Base-by-base conservation (phyloP, 2,888 invertebrate species). In the Limulus polyphemus region DNA sequence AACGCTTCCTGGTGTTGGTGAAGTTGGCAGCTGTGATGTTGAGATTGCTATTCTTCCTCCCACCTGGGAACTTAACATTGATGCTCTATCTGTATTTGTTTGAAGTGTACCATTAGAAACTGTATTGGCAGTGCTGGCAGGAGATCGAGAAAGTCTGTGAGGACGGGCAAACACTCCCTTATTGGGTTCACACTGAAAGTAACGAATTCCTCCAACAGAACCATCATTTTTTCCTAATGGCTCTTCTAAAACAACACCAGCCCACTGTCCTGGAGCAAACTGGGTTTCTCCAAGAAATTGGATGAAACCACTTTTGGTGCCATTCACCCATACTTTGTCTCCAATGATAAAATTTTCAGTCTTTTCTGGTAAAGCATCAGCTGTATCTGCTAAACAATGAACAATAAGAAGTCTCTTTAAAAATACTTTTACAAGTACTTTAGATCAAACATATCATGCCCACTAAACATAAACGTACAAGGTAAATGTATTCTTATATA, bases 191-290 rank as follows among this genome's bases (percentile, higher is more conserved):
- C 97, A 97, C 76, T 92, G 91, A 78, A 97, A 97, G 78, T 97
- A 97, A 57, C 89, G 84, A 60, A 85, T 83, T 59, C 93, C 93
- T 61, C 89, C 88, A 66, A 97, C 94, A 49, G 91, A 89, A 47
- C 97, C 97, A 77, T 97, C 94, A 76, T 97, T 95, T 81, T 97
- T 95, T 88, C 97, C 98, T 73, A 90, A 87, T 52, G 93, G 85
- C 71, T 94, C 91, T 77, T 97, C 97, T 70, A 99, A 83, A 65
- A 93, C 97, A 64, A 99, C 86, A 58, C 97, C 98, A 57, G 94
- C 97, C 97, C 97, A 99, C 69, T 97, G 92, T 64, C 98, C 98
- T 17, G 93, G 91, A 14, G 95, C 97, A 79, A 98, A 97, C 76
- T 94, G 90, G 59, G 95, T 93, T 74, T 91, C 91, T 48, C 97